phyloP scores from a whole-genome alignment of 2,888 invertebrate species.

The Drosophila paramelanica region DNA sequence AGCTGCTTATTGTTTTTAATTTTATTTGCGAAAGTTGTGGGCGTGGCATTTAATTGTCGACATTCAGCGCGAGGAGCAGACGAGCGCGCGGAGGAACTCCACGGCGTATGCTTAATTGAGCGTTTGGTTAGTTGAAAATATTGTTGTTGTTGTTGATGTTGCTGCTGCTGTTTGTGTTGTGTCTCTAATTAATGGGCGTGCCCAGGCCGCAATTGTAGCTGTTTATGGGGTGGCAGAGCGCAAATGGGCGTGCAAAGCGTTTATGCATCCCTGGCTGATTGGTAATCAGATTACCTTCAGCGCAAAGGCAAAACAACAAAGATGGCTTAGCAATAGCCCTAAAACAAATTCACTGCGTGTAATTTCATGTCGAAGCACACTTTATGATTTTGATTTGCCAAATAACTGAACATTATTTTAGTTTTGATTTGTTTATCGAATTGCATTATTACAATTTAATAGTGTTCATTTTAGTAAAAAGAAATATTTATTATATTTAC shows the following conservation, averaged over 20 bases:
- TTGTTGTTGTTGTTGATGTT: conserved; percentile 10
- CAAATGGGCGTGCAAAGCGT: conserved; percentile 35
- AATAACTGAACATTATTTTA: no score
- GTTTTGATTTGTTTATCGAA: no score
- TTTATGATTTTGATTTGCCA: no score
- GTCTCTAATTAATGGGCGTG: conserved; percentile 59
- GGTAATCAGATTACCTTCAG: conserved; percentile 20
- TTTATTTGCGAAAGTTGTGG: conserved; percentile 45
- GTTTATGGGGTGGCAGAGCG: conserved; percentile 13
- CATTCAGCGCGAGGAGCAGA: conserved; percentile 5
- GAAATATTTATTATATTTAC: no score
- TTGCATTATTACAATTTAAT: no score
- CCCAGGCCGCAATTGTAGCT: conserved; percentile 28
- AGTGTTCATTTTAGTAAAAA: no score
- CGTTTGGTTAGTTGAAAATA: conserved; percentile 33
- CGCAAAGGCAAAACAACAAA: neutral
- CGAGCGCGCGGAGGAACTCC: neutral
- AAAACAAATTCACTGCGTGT: neutral
- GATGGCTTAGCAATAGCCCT: neutral
- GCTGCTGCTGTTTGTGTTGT: conserved; percentile 10
- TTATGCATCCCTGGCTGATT: conserved; percentile 30
- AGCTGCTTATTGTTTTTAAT: conserved; percentile 65
- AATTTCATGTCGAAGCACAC: neutral
- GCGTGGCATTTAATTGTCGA: conserved; percentile 67
- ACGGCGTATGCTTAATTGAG: conserved; percentile 60